phyloP scores from a whole-genome alignment of 2,797 vertebrate genomes.

The Scarus forsteni region DNA sequence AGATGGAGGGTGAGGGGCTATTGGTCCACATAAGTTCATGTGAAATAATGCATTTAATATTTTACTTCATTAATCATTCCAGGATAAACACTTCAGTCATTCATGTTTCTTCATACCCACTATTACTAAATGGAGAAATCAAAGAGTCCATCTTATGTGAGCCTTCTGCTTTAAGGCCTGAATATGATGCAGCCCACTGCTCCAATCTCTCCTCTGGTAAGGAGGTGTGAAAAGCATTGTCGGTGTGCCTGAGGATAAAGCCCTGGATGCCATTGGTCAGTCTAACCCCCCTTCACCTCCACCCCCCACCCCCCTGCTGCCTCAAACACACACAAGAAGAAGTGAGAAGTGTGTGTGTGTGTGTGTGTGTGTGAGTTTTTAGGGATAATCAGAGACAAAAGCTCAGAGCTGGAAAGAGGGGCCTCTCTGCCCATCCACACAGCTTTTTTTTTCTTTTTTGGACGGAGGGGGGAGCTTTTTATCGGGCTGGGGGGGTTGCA shows the following conservation, averaged over 20 bases:
- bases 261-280: conserved; percentile 79
- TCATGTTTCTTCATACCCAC: too few relatives aligned
- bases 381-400: conserved; percentile 75
- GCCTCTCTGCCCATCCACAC: conserved; percentile 66
- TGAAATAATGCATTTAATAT: too few relatives aligned
- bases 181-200: conserved; percentile 74
- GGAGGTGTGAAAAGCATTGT: conserved; percentile 84
- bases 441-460: conserved; percentile 26
- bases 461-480: conserved; percentile 36
- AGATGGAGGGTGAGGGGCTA: too few relatives aligned
- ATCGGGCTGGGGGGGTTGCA: conserved; percentile 59
- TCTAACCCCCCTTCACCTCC: conserved; percentile 13
- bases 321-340: conserved; percentile 17
- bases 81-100: too few relatives aligned
- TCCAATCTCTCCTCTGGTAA: conserved; percentile 77
- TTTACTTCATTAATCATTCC: too few relatives aligned
- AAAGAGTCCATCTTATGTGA: conserved; percentile 73
- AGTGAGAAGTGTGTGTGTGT: conserved; percentile 19
- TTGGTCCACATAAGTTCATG: too few relatives aligned
- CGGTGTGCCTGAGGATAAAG: conserved; percentile 80
- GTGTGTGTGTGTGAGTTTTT: conserved; percentile 39
- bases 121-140: conserved; percentile 49
- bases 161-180: conserved; percentile 79
- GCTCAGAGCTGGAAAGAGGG: conserved; percentile 60
- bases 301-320: conserved; percentile 2